A percentile compares a stretch with the other conserved stretches of the same genome.
These are phyloP conservation scores for Podiceps cristatus DNA, from an alignment of 2,113 vertebrate genomes.

Conservation along the genomic window DNA sequence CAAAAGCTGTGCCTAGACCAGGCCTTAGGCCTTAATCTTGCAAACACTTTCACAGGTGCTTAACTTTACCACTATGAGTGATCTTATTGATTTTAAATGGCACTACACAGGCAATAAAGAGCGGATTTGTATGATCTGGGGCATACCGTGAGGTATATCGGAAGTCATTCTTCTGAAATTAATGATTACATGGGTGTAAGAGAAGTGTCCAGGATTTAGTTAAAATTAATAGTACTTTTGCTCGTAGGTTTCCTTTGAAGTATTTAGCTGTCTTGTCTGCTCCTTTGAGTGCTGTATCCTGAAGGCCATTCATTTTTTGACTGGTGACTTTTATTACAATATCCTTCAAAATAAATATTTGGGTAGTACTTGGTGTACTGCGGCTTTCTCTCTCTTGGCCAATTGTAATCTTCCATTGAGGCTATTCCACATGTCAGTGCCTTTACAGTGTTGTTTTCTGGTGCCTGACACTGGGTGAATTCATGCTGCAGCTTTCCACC, in stretches of 20 bases:
- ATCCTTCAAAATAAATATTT: background rate
- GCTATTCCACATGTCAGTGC: background rate
- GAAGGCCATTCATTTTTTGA: background rate
- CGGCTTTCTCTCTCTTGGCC: background rate
- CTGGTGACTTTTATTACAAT: background rate
- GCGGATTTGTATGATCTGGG: conserved; percentile 38
- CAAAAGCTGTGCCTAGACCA: conserved; percentile 11
- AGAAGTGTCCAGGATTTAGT: background rate
- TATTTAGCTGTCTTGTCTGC: background rate
- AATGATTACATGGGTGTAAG: background rate
- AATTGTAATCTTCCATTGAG: background rate
- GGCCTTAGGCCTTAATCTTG: conserved; percentile 10
- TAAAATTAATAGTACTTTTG: background rate
- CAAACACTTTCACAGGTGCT: conserved; percentile 39
- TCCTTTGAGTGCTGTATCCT: background rate
- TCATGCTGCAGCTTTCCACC: background rate
- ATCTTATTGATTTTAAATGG: conserved; percentile 36
- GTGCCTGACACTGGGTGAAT: background rate
- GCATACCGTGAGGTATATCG: background rate
- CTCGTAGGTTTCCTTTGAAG: background rate
- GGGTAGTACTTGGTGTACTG: background rate
- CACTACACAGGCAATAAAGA: conserved; percentile 2
- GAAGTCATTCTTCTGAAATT: background rate
- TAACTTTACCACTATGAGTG: conserved; percentile 31
- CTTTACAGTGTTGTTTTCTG: background rate